phyloP scores from a whole-genome alignment of 37 sponge, comb jelly and placozoan species.

The Halichondria panicea region DNA sequence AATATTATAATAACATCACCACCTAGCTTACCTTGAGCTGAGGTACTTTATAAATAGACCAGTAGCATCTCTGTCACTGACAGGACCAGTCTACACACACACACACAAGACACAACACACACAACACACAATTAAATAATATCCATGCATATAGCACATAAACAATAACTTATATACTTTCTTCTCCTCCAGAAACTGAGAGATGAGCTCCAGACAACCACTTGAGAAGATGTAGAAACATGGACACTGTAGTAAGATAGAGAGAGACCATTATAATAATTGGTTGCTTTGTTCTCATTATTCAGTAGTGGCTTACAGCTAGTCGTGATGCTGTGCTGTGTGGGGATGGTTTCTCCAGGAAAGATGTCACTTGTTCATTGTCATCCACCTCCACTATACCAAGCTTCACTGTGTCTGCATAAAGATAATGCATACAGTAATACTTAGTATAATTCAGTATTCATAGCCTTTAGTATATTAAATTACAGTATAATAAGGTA shows the following conservation, averaged over 20 bases:
- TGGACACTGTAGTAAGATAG: slow-evolving; percentile 50
- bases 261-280: not conserved
- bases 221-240: slow-evolving; percentile 63
- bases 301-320: slow-evolving; percentile 32
- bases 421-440: not conserved
- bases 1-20: too few species aligned
- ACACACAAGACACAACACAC: not conserved
- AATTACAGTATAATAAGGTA: not conserved
- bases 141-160: not conserved
- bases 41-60: slow-evolving; percentile 72
- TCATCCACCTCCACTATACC: slow-evolving; percentile 70
- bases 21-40: slow-evolving; percentile 32
- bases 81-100: slow-evolving; percentile 33
- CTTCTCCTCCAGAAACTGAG: slow-evolving; percentile 54
- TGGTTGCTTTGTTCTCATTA: not conserved
- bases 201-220: slow-evolving; percentile 16
- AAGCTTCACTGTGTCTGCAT: slow-evolving; percentile 28
- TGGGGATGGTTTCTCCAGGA: slow-evolving; percentile 70
- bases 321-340: slow-evolving; percentile 32
- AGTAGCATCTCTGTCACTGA: slow-evolving; percentile 67
- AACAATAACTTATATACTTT: slow-evolving; percentile 12
- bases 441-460: not conserved
- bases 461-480: not conserved
- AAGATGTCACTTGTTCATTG: slow-evolving; percentile 22
- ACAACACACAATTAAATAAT: not conserved